Evolutionary conservation across 2,113 vertebrate genomes (phyloP).

Genomic region (Pogonocichla stellata): DNA sequence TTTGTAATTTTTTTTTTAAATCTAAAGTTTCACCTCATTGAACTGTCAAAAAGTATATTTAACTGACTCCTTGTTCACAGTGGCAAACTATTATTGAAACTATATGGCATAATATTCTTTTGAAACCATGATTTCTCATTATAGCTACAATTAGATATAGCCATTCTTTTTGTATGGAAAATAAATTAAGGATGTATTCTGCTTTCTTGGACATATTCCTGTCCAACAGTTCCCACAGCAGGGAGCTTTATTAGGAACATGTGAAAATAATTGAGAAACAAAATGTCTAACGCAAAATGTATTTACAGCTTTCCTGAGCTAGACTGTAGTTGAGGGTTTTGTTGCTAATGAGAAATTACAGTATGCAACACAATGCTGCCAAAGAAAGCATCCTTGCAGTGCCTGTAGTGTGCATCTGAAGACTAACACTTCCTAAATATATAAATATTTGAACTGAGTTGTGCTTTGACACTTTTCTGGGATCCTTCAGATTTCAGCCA

Average conservation of each 20-base stretch:
- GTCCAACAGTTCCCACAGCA: not conserved
- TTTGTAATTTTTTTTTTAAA: not conserved
- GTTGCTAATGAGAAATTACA: slow-evolving; percentile 31
- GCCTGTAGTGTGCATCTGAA: not conserved
- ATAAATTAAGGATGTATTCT: not conserved
- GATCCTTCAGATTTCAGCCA: not conserved
- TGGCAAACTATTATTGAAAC: not conserved
- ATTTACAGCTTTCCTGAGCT: slow-evolving; percentile 24
- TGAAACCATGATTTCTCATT: not conserved
- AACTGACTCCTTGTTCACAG: not conserved
- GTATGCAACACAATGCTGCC: not conserved
- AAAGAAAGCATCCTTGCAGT: slow-evolving; percentile 4
- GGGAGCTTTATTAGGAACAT: not conserved
- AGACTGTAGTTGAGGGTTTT: not conserved
- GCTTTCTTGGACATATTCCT: not conserved
- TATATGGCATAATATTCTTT: not conserved
- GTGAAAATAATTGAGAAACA: slow-evolving; percentile 17
- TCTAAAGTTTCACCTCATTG: not conserved
- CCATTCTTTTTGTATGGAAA: not conserved
- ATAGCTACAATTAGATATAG: not conserved
- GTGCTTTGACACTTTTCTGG: not conserved
- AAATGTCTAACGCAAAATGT: slow-evolving; percentile 13
- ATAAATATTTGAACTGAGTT: not conserved
- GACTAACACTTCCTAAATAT: not conserved
- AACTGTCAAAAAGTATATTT: not conserved